phyloP scores from a whole-genome alignment of 2,797 vertebrate species.

The Micropoecilia bifurca region DNA sequence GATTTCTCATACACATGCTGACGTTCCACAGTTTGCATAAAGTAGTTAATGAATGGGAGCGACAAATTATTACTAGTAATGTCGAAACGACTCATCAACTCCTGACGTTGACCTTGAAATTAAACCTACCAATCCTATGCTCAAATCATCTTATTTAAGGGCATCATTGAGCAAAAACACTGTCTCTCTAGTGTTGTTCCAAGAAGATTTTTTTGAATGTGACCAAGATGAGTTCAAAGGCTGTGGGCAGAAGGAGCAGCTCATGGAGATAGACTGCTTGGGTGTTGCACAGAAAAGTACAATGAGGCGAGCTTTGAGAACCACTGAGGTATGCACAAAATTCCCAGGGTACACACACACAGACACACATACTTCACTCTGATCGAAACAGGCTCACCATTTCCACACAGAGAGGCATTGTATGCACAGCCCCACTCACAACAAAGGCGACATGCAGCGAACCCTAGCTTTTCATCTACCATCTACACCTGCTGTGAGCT shows the following conservation, averaged over 20 bases:
- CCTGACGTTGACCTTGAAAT: background rate
- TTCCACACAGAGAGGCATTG: conserved; percentile 30
- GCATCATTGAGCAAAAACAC: background rate
- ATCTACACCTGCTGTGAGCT: conserved; percentile 41
- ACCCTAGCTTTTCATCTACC: conserved; percentile 58
- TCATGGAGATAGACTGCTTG: conserved; percentile 43
- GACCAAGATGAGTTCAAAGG: conserved; percentile 18
- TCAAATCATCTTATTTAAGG: background rate
- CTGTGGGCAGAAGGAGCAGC: conserved; percentile 21
- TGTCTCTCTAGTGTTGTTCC: background rate
- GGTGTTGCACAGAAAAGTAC: conserved; percentile 18
- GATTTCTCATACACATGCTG: too few relatives aligned
- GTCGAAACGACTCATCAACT: background rate
- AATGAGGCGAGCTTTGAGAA: conserved; percentile 46
- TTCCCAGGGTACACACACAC: conserved; percentile 7
- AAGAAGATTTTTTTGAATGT: conserved; percentile 6
- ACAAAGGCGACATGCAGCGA: conserved; percentile 44
- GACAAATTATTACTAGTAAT: background rate
- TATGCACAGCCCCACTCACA: conserved; percentile 38
- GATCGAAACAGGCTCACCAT: conserved; percentile 30
- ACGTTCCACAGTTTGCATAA: too few relatives aligned
- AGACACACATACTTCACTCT: conserved; percentile 2
- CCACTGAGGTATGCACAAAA: conserved; percentile 39
- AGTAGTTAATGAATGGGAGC: too few relatives aligned
- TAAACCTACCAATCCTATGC: background rate